Evolutionary conservation across 2,113 vertebrate species (phyloP), one percentile per base, ranked within the genome.

Genomic region (Spea multiplicata): DNA sequence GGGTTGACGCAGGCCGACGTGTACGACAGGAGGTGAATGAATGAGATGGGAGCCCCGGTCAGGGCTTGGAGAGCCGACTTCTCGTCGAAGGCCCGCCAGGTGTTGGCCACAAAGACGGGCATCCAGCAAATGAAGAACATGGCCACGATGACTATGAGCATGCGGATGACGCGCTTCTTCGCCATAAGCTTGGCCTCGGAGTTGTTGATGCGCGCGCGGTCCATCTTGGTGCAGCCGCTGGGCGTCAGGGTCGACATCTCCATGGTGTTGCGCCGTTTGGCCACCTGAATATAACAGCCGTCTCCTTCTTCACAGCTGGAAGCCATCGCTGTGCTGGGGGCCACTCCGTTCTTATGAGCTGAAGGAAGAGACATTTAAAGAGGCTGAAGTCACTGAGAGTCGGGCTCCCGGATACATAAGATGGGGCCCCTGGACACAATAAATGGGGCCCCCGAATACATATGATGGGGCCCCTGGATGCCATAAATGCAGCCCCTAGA

Each of bases 91-190:
- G 96, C 96, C 0, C 93, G 90, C 97, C 97, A 98, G 0, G 95
- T 96, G 90, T 99, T 99, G 86, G 87, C 96, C 0, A 91, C 90
- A 76, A 95, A 98, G 50, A 98, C 71, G 0, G 97, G 97, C 94
- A 98, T 89, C 96, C 97, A 99, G 83, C 96, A 98, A 52, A 96
- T 78, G 82, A 99, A 99, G 87, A 98, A 99, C 55, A 95, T 88
- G 70, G 89, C 91, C 66, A 99, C 96, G 0, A 99, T 97, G 82
- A 96, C 94, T 79, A 97, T 92, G 78, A 99, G 86, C 97, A 99
- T 99, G 55, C 96, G 94, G 82, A 99, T 95, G 66, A 98, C 96
- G 0, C 95, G 92, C 83, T 94, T 94, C 89, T 98, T 99, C 73
- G 96, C 96, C 83, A 93, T 86, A 80, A 99, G 93, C 82, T 95